Evolutionary conservation across 2,113 vertebrate species (phyloP).

Genomic region (Pavo muticus): DNA sequence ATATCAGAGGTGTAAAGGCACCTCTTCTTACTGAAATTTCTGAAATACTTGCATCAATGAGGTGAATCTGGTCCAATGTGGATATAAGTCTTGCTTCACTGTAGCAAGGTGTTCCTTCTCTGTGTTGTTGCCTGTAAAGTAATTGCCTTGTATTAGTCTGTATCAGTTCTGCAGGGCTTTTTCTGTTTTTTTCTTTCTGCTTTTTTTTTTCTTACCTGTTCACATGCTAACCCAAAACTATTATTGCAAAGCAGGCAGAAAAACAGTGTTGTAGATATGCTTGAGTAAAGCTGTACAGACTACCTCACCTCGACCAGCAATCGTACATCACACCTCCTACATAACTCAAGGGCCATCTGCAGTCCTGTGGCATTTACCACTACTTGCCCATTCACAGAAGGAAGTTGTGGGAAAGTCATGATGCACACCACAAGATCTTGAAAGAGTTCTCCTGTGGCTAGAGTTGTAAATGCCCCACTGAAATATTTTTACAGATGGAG

Average conservation of each 20-base stretch:
- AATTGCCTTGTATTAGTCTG: background rate
- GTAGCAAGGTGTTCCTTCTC: background rate
- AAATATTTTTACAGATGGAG: conserved; percentile 78
- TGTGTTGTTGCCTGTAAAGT: background rate
- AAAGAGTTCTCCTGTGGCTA: conserved; percentile 61
- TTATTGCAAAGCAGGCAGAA: background rate
- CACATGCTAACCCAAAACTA: background rate
- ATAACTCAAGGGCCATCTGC: background rate
- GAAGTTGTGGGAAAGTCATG: conserved; percentile 56
- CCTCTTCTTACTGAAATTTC: background rate
- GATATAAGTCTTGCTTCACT: background rate
- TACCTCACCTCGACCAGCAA: background rate
- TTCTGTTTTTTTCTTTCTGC: background rate
- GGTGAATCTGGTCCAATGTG: background rate
- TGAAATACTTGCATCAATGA: background rate
- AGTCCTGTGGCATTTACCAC: background rate
- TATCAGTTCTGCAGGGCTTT: background rate
- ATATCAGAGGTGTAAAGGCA: background rate
- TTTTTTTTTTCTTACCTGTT: background rate
- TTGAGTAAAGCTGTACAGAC: background rate
- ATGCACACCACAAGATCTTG: conserved; percentile 25
- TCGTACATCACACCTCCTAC: background rate
- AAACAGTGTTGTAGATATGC: rapidly evolving
- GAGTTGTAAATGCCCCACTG: conserved; percentile 62
- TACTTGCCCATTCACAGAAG: background rate